Percentiles rank a stretch among this genome's conserved stretches.
Evolutionary conservation across 2,113 vertebrate genomes (phyloP).

Genomic region (Oenanthe oenanthe): DNA sequence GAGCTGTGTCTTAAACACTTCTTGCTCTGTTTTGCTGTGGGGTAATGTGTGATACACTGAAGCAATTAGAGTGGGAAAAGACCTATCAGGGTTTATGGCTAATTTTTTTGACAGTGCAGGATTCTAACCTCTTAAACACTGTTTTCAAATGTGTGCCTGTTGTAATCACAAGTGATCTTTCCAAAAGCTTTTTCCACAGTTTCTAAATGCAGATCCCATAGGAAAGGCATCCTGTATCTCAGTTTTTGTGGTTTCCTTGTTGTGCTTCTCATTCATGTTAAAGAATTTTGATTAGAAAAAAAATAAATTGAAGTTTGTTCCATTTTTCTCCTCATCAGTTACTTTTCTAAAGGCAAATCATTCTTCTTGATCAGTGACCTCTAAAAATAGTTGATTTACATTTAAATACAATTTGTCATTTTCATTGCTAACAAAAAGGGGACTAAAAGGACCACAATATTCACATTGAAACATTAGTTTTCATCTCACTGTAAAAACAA

Average conservation of each 20-base stretch:
- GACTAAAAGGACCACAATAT: not conserved
- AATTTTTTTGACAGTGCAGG: not conserved
- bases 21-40: not conserved
- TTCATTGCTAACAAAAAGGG: not conserved
- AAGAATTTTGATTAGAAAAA: not conserved
- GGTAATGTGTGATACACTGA: not conserved
- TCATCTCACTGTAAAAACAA: not conserved
- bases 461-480: not conserved
- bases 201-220: not conserved
- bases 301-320: not conserved
- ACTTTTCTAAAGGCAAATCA: not conserved
- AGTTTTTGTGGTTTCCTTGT: not conserved
- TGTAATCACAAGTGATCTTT: not conserved
- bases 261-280: not conserved
- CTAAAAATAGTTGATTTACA: not conserved
- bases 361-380: slow-evolving; percentile 13
- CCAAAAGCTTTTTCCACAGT: not conserved
- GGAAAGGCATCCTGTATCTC: not conserved
- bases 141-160: not conserved
- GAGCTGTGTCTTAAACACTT: not conserved
- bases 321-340: not conserved
- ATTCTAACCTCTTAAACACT: not conserved
- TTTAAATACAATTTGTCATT: not conserved
- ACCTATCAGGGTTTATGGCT: not conserved
- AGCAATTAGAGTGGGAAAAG: not conserved